These are phyloP conservation scores for Neocrepidodera transversa DNA, from an alignment of 2,888 invertebrate genomes.

Conservation along the genomic window DNA sequence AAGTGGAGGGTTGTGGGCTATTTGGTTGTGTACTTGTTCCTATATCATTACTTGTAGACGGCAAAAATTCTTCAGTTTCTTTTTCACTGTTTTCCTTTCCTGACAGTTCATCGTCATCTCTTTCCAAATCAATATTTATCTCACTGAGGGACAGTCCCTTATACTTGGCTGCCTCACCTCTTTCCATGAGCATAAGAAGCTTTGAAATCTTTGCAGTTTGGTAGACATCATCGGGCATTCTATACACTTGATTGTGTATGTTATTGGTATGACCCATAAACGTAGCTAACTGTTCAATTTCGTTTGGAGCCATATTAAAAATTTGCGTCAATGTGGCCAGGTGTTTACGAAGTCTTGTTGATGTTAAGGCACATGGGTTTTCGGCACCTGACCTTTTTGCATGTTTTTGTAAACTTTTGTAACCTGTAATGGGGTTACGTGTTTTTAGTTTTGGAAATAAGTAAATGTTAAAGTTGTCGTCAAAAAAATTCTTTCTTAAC, in stretches of 20 bases:
- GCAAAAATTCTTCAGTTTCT: no score
- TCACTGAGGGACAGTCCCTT: constrained; percentile 34
- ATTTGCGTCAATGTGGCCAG: constrained; percentile 40
- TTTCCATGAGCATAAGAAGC: constrained; percentile 34
- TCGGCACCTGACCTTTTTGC: constrained; percentile 37
- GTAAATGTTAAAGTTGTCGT: constrained; percentile 24
- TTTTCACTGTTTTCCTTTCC: neutral
- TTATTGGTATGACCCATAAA: constrained; percentile 42
- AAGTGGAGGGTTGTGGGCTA: neutral
- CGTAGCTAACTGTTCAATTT: constrained; percentile 40
- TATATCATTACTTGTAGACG: no score
- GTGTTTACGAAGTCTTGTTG: constrained; percentile 39
- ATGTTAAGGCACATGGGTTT: constrained; percentile 36
- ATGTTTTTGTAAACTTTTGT: constrained; percentile 40
- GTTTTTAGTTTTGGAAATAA: constrained; percentile 19
- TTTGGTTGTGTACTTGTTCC: neutral
- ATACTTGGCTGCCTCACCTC: constrained; percentile 28
- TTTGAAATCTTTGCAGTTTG: constrained; percentile 36
- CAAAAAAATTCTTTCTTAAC: constrained; percentile 32
- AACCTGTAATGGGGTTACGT: constrained; percentile 35
- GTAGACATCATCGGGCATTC: constrained; percentile 27
- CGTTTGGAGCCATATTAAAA: constrained; percentile 38
- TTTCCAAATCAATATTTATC: constrained; percentile 35
- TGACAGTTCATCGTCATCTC: constrained; percentile 12
- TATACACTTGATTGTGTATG: constrained; percentile 33